Percentiles rank a stretch among this genome's conserved stretches.
phyloP scores from a whole-genome alignment of 2,888 invertebrate genomes.

The Rhagonycha fulva region DNA sequence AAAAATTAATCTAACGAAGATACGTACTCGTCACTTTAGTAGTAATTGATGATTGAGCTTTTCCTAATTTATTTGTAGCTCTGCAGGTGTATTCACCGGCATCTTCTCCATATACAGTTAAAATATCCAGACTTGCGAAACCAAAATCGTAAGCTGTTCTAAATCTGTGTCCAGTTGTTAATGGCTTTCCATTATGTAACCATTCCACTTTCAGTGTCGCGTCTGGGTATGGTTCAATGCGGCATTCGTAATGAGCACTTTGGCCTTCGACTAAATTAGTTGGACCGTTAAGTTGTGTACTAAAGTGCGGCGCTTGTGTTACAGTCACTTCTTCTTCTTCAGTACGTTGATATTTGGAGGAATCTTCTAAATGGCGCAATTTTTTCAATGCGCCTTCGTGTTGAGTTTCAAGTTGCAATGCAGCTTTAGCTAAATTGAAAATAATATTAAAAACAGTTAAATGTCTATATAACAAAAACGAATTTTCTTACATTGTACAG shows the following conservation, averaged over 20 bases:
- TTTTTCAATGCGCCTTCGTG: slow-evolving; percentile 88
- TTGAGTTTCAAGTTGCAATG: slow-evolving; percentile 85
- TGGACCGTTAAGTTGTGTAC: slow-evolving; percentile 85
- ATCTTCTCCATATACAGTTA: slow-evolving; percentile 92
- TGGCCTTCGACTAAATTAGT: slow-evolving; percentile 84
- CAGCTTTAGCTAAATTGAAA: slow-evolving; percentile 72
- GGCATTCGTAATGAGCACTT: slow-evolving; percentile 90
- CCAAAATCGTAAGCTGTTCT: slow-evolving; percentile 96
- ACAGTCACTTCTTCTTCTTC: slow-evolving; percentile 82
- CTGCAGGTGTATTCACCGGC: slow-evolving; percentile 90
- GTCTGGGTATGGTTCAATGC: slow-evolving; percentile 92
- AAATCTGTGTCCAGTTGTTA: slow-evolving; percentile 88
- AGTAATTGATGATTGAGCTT: slow-evolving; percentile 79
- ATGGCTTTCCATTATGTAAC: slow-evolving; percentile 90
- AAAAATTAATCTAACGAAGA: not conserved
- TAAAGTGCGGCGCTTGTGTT: slow-evolving; percentile 83
- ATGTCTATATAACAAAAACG: not conserved
- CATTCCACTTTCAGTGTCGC: slow-evolving; percentile 87
- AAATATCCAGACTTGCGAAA: slow-evolving; percentile 93
- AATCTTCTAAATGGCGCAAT: slow-evolving; percentile 84
- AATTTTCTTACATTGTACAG: slow-evolving; percentile 78
- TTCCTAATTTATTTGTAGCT: slow-evolving; percentile 84
- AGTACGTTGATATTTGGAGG: slow-evolving; percentile 75
- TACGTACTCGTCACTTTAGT: slow-evolving; percentile 76
- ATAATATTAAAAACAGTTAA: not conserved